Evolutionary conservation across 1,140 invertebrate genomes (phyloP).

Genomic region (Globodera ellingtonae): DNA sequence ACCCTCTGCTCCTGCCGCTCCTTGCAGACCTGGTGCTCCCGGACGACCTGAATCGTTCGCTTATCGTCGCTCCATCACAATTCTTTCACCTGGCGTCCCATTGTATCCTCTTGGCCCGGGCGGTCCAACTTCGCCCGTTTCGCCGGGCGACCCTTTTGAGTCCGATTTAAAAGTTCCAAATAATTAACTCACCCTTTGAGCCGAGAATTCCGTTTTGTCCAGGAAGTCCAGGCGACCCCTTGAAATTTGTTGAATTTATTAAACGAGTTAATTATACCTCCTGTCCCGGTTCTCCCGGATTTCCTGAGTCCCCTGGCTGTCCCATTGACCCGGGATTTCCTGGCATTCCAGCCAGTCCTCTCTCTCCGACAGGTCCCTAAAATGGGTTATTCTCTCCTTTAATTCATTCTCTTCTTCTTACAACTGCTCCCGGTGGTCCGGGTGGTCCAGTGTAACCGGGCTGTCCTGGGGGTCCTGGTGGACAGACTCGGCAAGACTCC

Average conservation of each 20-base stretch:
- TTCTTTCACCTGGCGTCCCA: constrained; percentile 10
- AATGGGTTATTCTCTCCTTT: neutral
- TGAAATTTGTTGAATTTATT: neutral
- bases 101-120: constrained; percentile 17
- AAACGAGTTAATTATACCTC: neutral
- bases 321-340: constrained; percentile 4
- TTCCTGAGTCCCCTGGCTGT: constrained; percentile 9
- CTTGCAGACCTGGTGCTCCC: constrained; percentile 2
- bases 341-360: neutral
- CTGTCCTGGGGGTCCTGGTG: constrained; percentile 14
- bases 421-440: constrained; percentile 10
- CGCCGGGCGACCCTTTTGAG: neutral
- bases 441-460: constrained; percentile 16
- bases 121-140: constrained; percentile 9
- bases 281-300: neutral
- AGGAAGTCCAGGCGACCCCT: neutral
- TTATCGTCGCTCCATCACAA: neutral
- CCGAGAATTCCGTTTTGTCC: constrained; percentile 12
- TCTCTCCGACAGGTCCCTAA: neutral
- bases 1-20: constrained; percentile 4
- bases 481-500: constrained; percentile 15
- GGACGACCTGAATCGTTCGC: constrained; percentile 1
- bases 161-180: neutral
- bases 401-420: neutral
- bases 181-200: neutral